Conservation (phyloP, 2,797 vertebrate species). For the Myripristis jacobus region DNA sequence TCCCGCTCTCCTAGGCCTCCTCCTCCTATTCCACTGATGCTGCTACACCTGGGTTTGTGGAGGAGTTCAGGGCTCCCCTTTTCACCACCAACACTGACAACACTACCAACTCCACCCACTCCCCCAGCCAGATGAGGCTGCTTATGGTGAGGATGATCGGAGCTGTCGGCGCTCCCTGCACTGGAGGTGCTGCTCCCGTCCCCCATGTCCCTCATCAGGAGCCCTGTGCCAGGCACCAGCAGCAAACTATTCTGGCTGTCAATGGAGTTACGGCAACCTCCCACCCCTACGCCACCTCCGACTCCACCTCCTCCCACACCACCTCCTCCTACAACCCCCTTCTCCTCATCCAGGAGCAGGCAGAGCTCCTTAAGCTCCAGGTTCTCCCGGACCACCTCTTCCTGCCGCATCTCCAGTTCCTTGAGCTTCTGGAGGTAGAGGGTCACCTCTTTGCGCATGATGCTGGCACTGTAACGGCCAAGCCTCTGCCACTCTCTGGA, state of each 20-base stretch:
- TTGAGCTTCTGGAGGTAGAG: constrained; percentile 96
- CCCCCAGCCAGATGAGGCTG: constrained; percentile 80
- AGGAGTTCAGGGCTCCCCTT: constrained; percentile 88
- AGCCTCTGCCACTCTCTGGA: constrained; percentile 97
- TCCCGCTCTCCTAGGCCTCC: constrained; percentile 69
- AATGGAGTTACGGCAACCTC: constrained; percentile 92
- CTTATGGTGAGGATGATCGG: constrained; percentile 91
- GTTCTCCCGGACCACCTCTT: constrained; percentile 95
- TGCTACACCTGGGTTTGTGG: constrained; percentile 81
- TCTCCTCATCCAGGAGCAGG: constrained; percentile 94
- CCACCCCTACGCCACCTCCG: constrained; percentile 65
- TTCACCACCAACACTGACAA: constrained; percentile 40
- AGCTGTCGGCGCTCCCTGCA: constrained; percentile 93
- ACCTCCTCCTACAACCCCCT: constrained; percentile 73
- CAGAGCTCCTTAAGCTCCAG: constrained; percentile 96
- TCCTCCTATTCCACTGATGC: constrained; percentile 75
- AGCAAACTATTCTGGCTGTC: constrained; percentile 95
- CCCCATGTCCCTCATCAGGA: constrained; percentile 91
- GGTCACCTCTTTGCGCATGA: constrained; percentile 98
- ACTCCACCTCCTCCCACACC: constrained; percentile 52
- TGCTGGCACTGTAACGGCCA: constrained; percentile 92
- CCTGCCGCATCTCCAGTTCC: constrained; percentile 93
- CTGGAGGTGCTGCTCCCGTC: constrained; percentile 98
- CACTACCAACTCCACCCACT: constrained; percentile 47
- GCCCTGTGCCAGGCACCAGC: constrained; percentile 86